Evolutionary conservation across 2,113 vertebrate species (phyloP).

Genomic region (Archocentrus centrarchus): DNA sequence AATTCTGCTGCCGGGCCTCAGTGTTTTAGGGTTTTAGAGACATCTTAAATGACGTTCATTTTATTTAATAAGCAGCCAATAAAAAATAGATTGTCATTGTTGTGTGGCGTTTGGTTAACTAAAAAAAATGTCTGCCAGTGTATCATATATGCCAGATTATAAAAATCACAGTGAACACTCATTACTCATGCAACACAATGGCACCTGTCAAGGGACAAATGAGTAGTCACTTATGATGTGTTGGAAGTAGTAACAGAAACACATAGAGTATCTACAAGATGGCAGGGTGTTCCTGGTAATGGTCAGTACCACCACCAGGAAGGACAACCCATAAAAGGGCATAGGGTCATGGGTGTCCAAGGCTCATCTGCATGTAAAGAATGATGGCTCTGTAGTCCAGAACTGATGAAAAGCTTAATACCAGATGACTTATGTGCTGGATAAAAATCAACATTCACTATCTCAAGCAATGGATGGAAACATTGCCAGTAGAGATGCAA

Average conservation of each 20-base stretch:
- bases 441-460: no score
- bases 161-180: background rate
- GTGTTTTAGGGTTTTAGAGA: conserved; percentile 15
- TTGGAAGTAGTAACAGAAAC: background rate
- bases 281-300: background rate
- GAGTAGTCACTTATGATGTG: conserved; percentile 4
- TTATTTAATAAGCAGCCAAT: background rate
- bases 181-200: background rate
- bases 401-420: no score
- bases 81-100: background rate
- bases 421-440: no score
- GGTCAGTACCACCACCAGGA: background rate
- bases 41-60: background rate
- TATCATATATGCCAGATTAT: background rate
- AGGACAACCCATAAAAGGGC: background rate
- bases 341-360: background rate
- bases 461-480: no score
- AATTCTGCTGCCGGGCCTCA: conserved; percentile 39
- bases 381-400: no score
- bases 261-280: background rate
- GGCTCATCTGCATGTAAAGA: no score
- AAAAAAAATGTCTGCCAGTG: background rate
- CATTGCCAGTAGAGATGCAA: no score
- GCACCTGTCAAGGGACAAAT: background rate
- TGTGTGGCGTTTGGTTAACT: background rate